Base-by-base conservation (phyloP, 1,140 invertebrate species). In the Dufourea novaeangliae region DNA sequence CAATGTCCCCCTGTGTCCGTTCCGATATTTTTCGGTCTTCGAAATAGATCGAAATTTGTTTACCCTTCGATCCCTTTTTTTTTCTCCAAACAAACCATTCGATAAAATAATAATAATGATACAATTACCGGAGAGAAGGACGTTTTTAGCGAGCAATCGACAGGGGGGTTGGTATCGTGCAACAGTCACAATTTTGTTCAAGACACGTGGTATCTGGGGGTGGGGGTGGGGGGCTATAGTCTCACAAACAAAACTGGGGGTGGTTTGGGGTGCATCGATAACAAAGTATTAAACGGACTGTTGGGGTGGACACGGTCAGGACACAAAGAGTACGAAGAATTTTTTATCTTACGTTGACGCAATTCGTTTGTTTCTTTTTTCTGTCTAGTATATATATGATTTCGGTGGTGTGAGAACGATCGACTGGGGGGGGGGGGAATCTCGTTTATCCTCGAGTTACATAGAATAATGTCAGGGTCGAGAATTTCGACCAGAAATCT, bases 271-370 rank as follows among this genome's bases (percentile, higher is more conserved):
- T 22, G 12, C 7, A 52, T 64, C 32, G 52, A 71, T 12, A 50
- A 59, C 29, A 22, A 34, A 32, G 66, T 17, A 75, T 70, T 37
- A 50, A 73, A 82, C 27, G 62, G n/a, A n/a, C n/a, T 20, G 22
- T 52, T 37, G 41, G 27, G 7, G n/a, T n/a, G 27, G 50, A 39
- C 10, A 67, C 41, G 44, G 50, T 25, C 25, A 25, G 44, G 29
- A 46, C 54, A n/a, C 17, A 67, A 50, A 44, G 25, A 75, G 59
- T 59, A 64, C 44, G 77, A 46, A 14, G 46, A 69, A 29, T 67
- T n/a, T 50, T 62, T 41, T 41, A 67, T 41, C 81, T 83, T 83
- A 83, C 81, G 68, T 83, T 79, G 46, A 66, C 46, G 34, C 39
- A 56, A 67, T 61, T 61, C 44, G 12, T 66, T 71, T 67, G n/a